Base-by-base conservation (phyloP, 2,113 vertebrate genomes). In the Nettapus auritus region DNA sequence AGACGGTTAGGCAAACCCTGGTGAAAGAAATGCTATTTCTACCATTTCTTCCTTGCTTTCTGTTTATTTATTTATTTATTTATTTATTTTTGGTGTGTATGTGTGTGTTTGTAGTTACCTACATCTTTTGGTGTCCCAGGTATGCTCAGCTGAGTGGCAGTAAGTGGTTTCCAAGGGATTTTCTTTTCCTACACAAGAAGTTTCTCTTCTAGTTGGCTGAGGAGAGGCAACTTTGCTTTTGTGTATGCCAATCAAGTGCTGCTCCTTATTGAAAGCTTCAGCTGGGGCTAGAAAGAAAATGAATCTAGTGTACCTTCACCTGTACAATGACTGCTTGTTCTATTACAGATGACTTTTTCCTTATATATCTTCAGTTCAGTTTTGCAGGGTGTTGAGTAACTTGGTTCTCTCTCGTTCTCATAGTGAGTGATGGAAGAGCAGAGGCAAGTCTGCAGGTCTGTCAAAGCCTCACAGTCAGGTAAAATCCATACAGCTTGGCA, bases 201-300 rank as follows among this genome's bases (percentile, higher is more conserved):
- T 28, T 73, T 94, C 0, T 97, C 88, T 4, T 96, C 98, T 9
- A 90, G 98, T 76, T 98, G 98, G 98, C 97, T 98, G 34, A 50
- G 98, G 44, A 95, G 97, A 90, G 91, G 94, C 34, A 97, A 98
- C 57, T 98, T 98, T 88, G 40, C 63, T 36, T 96, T 98, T 56
- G 97, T 98, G 9, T 98, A 92, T 82, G 97, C 97, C 26, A 97
- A 42, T 79, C 97, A 97, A 23, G 7, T 97, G 21, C 96, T 98
- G 97, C 98, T 98, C 92, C 94, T 96, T 5, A 97, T 40, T 29
- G 98, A 98, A 23, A 98, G 97, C 18, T 98, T 98, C 95, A 98
- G 97, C 70, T 98, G 97, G 96, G 96, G 13, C 81, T 40, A 93
- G 40, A 38, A 96, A 34, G 17, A 77, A n/a, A 79, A 96, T 98